Evolutionary conservation across 2,113 vertebrate genomes (phyloP).

Genomic region (Danionella cerebrum): DNA sequence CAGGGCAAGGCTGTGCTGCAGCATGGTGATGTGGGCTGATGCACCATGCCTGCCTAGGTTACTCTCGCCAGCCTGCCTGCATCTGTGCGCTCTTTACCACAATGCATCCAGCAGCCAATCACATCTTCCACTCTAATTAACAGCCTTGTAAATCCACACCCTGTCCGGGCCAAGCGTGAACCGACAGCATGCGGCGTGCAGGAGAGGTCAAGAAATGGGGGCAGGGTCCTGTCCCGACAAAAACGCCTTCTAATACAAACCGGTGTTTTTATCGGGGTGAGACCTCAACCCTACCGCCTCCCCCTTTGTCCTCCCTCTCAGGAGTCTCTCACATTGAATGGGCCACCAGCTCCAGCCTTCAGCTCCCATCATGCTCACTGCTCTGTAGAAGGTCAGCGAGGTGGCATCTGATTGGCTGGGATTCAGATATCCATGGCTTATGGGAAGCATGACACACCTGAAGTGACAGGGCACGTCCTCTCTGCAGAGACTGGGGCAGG

Average conservation of each 20-base stretch:
- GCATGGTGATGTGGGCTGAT: slow-evolving; percentile 78
- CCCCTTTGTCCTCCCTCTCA: not conserved
- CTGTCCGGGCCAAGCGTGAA: not conserved
- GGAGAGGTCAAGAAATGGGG: slow-evolving; percentile 17
- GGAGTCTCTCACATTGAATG: slow-evolving; percentile 49
- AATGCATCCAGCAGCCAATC: slow-evolving; percentile 83
- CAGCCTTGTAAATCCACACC: slow-evolving; percentile 79
- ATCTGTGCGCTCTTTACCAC: slow-evolving; percentile 83
- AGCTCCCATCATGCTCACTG: slow-evolving; percentile 63
- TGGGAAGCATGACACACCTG: slow-evolving; percentile 62
- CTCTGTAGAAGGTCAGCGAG: slow-evolving; percentile 70
- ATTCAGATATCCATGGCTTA: slow-evolving; percentile 56
- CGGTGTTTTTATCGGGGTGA: not conserved
- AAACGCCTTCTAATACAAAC: not conserved
- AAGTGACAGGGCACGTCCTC: slow-evolving; percentile 56
- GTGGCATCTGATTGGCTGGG: slow-evolving; percentile 58
- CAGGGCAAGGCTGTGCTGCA: slow-evolving; percentile 77
- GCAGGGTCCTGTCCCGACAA: slow-evolving; percentile 18
- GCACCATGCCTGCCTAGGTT: slow-evolving; percentile 74
- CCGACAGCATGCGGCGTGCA: slow-evolving; percentile 42
- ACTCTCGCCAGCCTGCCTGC: slow-evolving; percentile 74
- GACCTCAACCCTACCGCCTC: slow-evolving; percentile 14
- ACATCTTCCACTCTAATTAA: slow-evolving; percentile 95
- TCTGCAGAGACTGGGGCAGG: slow-evolving; percentile 24
- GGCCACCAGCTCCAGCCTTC: slow-evolving; percentile 73